phyloP scores from a whole-genome alignment of 2,113 vertebrate species.

The Neomonachus schauinslandi region DNA sequence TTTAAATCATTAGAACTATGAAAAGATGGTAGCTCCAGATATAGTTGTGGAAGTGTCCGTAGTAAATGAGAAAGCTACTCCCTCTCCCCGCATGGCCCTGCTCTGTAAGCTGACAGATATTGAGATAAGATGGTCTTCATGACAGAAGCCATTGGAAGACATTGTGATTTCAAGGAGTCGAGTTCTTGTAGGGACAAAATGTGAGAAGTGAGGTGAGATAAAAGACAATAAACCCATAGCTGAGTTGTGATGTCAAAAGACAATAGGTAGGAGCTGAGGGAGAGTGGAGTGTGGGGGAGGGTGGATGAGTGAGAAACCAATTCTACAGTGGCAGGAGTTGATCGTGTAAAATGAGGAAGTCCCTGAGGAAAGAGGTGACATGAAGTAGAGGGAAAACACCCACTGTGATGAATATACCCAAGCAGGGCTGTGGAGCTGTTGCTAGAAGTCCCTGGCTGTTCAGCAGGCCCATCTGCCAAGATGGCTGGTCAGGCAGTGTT shows the following conservation, averaged over 20 bases:
- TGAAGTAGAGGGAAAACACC: not conserved
- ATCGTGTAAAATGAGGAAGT: not conserved
- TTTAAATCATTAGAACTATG: not conserved
- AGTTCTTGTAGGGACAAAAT: not conserved
- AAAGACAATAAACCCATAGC: not conserved
- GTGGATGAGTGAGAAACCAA: not conserved
- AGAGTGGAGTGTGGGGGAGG: not conserved
- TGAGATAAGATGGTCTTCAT: not conserved
- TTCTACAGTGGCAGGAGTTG: too few relatives aligned
- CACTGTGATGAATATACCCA: not conserved
- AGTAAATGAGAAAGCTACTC: not conserved
- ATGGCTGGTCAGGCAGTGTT: not conserved
- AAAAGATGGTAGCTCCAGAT: not conserved
- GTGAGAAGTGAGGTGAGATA: not conserved
- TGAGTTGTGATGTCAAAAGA: not conserved
- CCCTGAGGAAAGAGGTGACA: not conserved
- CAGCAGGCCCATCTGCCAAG: not conserved
- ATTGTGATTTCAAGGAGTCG: not conserved
- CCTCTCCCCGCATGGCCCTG: rapidly evolving
- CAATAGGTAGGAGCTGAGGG: not conserved
- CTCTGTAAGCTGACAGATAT: not conserved
- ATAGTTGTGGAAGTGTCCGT: not conserved
- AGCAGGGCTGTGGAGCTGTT: not conserved
- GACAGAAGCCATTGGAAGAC: not conserved
- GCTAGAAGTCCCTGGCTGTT: not conserved